Base-by-base conservation (phyloP, 2,113 vertebrate genomes). In the Corynorhinus townsendii region DNA sequence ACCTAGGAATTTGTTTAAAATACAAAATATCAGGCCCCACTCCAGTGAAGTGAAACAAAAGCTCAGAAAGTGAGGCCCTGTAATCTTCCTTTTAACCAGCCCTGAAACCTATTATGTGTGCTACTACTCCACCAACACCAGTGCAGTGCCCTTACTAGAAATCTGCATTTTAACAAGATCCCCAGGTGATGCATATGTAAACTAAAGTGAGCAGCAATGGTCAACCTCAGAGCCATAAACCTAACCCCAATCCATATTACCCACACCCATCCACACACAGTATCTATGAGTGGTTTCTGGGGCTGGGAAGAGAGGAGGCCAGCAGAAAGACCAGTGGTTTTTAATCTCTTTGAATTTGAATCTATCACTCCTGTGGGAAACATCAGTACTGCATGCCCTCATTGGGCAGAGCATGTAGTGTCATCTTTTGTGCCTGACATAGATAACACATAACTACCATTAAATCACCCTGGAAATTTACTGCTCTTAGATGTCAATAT, bases 301-400 rank as follows among this genome's bases (percentile, higher is more conserved):
- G 75, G 43, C 89, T 47, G 38, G 28, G 17, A 47, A 38, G 66
- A 33, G 4, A 54, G 40, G 30, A 90, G 33, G 35, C 24, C 71
- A 92, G 28, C 54, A 94, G 54, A 88, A 95, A 87, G 15, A 75
- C 35, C 30, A 92, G 45, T 47, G 75, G 76, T 49, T 89, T 96
- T 71, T 56, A 54, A 66, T 85, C 26, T 96, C 81, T 90, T 30
- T 84, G 45, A 87, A 84, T 86, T 73, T 80, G 26, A 92, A 75
- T 69, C 72, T 92, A 85, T 84, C 79, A 73, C 33, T 77, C 82
- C 83, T 19, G 7, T 56, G 86, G 79, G 54, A 43, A 89, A 86
- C 47, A 69, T 54, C 56, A 75, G 47, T 49, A 80, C 69, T 71
- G 38, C 49, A 64, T 40, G 54, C 43, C 69, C 64, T 28, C 90